These are phyloP conservation scores for Hippotragus niger DNA, from an alignment of 2,113 vertebrate species.

Conservation along the genomic window DNA sequence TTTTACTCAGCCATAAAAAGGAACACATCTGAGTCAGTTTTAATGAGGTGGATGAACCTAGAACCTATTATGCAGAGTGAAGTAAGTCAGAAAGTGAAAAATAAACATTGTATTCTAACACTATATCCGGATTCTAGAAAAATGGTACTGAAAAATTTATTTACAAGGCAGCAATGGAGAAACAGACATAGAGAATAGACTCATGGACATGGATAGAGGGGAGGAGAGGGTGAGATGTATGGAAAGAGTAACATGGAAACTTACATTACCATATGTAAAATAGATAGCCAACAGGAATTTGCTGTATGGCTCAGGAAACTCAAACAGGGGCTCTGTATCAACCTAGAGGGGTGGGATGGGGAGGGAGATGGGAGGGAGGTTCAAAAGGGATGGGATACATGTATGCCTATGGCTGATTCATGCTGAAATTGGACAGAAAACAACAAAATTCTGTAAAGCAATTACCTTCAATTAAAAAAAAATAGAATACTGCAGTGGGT, in stretches of 20 bases:
- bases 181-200: neutral
- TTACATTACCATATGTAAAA: neutral
- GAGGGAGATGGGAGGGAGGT: neutral
- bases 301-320: neutral
- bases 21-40: neutral
- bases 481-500: neutral
- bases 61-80: neutral
- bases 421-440: neutral
- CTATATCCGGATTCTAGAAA: neutral
- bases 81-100: neutral
- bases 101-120: neutral
- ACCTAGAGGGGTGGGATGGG: neutral
- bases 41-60: neutral
- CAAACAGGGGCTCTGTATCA: neutral
- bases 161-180: neutral
- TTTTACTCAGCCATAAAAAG: neutral
- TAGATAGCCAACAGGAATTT: neutral
- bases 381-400: neutral
- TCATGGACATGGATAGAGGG: neutral
- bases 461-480: neutral
- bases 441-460: neutral
- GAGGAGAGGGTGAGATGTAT: neutral
- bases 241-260: neutral
- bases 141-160: neutral
- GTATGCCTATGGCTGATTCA: neutral